A percentile compares a stretch with the other conserved stretches of the same genome.
These are phyloP conservation scores for Philereme vetulata DNA, from an alignment of 2,888 invertebrate genomes.

Conservation along the genomic window DNA sequence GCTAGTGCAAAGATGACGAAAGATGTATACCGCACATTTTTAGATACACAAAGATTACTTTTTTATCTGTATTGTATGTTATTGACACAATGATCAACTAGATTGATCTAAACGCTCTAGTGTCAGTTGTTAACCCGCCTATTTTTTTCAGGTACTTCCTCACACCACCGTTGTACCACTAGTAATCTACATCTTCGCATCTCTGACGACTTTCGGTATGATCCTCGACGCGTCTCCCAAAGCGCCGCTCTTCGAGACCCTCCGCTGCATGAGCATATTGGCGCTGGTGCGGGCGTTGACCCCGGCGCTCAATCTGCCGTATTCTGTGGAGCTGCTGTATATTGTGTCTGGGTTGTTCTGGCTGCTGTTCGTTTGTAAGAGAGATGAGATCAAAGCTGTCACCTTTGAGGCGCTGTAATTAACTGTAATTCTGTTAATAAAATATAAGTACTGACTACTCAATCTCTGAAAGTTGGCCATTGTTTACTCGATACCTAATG, in stretches of 20 bases:
- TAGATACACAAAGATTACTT: too few relatives aligned
- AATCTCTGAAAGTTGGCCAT: too few relatives aligned
- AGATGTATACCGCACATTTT: too few relatives aligned
- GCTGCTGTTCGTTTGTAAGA: slow-evolving; percentile 75
- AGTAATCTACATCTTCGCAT: slow-evolving; percentile 84
- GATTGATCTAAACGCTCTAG: too few relatives aligned
- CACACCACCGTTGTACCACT: slow-evolving; percentile 75
- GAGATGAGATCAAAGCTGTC: slow-evolving; percentile 71
- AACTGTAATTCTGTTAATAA: too few relatives aligned
- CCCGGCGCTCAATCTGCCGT: slow-evolving; percentile 51
- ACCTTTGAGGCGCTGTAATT: slow-evolving; percentile 30
- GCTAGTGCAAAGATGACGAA: too few relatives aligned
- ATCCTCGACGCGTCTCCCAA: slow-evolving; percentile 85
- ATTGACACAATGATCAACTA: too few relatives aligned
- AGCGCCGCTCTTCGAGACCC: slow-evolving; percentile 82
- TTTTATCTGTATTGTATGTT: too few relatives aligned
- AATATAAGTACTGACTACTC: too few relatives aligned
- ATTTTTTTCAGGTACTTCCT: slow-evolving; percentile 74
- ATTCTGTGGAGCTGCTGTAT: slow-evolving; percentile 73
- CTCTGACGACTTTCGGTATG: slow-evolving; percentile 86
- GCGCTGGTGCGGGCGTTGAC: slow-evolving; percentile 48
- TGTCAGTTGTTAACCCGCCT: background rate
- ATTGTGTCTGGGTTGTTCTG: slow-evolving; percentile 80
- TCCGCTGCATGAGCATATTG: slow-evolving; percentile 82
- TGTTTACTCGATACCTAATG: too few relatives aligned